Percentiles rank a stretch among this genome's conserved stretches.
Evolutionary conservation across 1,140 invertebrate species (phyloP).

Genomic region (Mizuhopecten yessoensis): DNA sequence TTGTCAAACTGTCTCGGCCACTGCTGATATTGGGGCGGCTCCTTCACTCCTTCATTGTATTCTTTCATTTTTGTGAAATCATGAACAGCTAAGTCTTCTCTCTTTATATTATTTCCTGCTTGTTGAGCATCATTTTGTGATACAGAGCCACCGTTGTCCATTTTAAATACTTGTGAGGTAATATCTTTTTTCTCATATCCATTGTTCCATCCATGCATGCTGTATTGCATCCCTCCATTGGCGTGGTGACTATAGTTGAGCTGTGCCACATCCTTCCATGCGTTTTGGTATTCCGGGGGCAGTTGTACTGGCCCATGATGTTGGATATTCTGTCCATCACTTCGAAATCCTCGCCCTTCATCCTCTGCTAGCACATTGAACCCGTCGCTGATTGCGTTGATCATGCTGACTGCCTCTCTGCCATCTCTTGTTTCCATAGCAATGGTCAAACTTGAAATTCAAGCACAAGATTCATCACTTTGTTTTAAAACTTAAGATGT

Average conservation of each 20-base stretch:
- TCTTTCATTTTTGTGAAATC: conserved; percentile 7
- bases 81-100: not conserved
- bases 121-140: not conserved
- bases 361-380: not conserved
- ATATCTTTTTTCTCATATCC: not conserved
- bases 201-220: not conserved
- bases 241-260: not conserved
- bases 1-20: conserved; percentile 6
- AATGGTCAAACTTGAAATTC: not conserved
- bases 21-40: not conserved
- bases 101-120: not conserved
- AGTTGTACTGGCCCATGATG: not conserved
- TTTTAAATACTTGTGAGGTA: not conserved
- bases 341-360: not conserved
- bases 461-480: not conserved
- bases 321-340: not conserved
- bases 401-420: not conserved
- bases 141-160: not conserved
- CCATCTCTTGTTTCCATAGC: conserved; percentile 6
- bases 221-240: not conserved
- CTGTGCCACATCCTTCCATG: not conserved
- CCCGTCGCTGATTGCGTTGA: conserved; percentile 17
- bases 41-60: not conserved
- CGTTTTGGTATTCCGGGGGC: not conserved
- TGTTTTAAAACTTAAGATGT: not conserved